Base-by-base conservation (phyloP, 2,797 vertebrate species). In the Dromococcyx pavoninus region DNA sequence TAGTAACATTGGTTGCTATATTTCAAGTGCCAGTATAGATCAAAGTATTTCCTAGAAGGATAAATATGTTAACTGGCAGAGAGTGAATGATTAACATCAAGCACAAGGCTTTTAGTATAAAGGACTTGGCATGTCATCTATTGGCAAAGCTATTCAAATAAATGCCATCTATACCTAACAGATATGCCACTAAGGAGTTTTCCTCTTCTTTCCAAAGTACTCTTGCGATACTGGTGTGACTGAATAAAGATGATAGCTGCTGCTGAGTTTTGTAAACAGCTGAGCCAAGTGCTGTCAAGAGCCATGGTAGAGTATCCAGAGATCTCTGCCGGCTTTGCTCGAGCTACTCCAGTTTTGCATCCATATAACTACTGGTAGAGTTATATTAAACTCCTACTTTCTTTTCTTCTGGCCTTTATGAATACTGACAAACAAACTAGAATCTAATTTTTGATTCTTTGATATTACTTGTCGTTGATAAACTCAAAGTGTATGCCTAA, bases 41-140 rank as follows among this genome's bases (percentile, higher is more conserved):
- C 96, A 97, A 97, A 97, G 95, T 96, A 89, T 96, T 97, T 97
- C 95, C 95, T 97, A 96, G 96, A 96, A 97, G 95, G 94, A 96
- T 96, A 97, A 96, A 96, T 94, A 91, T 94, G 95, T 91, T 96
- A 94, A 96, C 94, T 94, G 95, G 96, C 95, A 94, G 89, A 96
- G 80, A 90, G 71, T 89, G 88, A 94, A 93, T 96, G 95, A 97
- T 91, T 95, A 96, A 93, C 94, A 94, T 97, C 95, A 96, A 93
- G 94, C 93, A 85, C 88, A 93, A 91, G 91, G 74, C 83, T 94
- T 96, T 96, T 91, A 94, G 90, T 84, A 72, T 87, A 93, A 96
- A 95, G 80, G 74, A 93, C 88, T 97, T 95, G 93, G 95, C 95
- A 87, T 80, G 72, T 94, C 91, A 94, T 90, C 77, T 91, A 58